Evolutionary conservation across 2,888 invertebrate species (phyloP).

Genomic region (Andrena haemorrhoa): DNA sequence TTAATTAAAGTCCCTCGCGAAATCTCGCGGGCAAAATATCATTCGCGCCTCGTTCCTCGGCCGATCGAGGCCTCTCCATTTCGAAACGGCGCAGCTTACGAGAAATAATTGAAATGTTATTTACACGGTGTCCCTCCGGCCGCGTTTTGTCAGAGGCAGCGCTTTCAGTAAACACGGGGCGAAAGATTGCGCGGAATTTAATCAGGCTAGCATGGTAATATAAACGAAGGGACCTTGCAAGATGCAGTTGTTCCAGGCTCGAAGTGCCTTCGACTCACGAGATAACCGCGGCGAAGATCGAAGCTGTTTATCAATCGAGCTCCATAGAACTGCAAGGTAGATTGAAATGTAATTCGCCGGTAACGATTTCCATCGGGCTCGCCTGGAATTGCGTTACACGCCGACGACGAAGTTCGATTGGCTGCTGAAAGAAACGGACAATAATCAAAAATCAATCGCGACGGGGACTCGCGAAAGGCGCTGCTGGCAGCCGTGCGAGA

Average conservation of each 20-base stretch:
- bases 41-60: neutral
- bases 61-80: neutral
- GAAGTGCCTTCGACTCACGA: neutral
- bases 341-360: slow-evolving; percentile 66
- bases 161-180: neutral
- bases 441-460: slow-evolving; percentile 67
- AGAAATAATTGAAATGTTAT: slow-evolving; percentile 6
- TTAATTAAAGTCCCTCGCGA: slow-evolving; percentile 60
- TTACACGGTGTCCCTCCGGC: neutral
- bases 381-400: slow-evolving; percentile 52
- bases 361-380: slow-evolving; percentile 59
- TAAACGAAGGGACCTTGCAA: neutral
- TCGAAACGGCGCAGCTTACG: neutral
- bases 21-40: slow-evolving; percentile 50
- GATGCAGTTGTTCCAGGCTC: neutral
- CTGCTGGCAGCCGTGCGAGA: neutral
- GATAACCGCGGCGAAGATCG: slow-evolving; percentile 25
- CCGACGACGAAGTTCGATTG: slow-evolving; percentile 14
- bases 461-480: slow-evolving; percentile 42
- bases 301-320: slow-evolving; percentile 41
- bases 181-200: neutral
- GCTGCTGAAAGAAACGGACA: slow-evolving; percentile 24
- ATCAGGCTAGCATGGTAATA: neutral
- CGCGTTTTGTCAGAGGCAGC: neutral
- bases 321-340: slow-evolving; percentile 21